Conservation (phyloP, 2,113 vertebrate genomes). For the Panthera uncia region DNA sequence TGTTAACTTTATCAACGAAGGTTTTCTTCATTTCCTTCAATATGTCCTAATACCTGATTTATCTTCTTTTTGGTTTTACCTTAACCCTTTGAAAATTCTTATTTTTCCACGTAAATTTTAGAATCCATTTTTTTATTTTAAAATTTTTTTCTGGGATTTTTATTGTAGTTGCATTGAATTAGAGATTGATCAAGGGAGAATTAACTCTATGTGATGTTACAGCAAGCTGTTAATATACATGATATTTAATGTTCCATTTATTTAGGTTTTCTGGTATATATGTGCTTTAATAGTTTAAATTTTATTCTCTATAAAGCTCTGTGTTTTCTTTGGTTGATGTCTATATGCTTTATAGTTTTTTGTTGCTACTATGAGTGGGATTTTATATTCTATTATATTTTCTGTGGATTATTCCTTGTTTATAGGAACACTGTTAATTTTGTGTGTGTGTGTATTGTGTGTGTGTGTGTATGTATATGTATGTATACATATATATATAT, state of each 20-base stretch:
- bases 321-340: not conserved
- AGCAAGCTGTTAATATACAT: not conserved
- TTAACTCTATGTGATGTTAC: not conserved
- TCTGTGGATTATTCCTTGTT: not conserved
- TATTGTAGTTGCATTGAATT: not conserved
- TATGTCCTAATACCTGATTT: not conserved
- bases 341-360: not conserved
- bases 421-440: not conserved
- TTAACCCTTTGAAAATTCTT: constrained; percentile 4
- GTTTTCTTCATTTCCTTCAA: not conserved
- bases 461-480: too few relatives aligned
- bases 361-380: not conserved
- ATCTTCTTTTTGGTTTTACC: not conserved
- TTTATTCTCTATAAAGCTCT: not conserved
- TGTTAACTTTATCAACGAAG: not conserved
- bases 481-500: rapidly evolving
- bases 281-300: not conserved
- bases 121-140: not conserved
- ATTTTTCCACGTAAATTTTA: not conserved
- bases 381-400: not conserved
- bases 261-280: not conserved
- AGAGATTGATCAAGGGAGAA: not conserved
- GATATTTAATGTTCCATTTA: not conserved
- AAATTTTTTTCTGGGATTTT: not conserved
- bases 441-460: not conserved